phyloP scores from a whole-genome alignment of 2,888 invertebrate species.

The Melanargia galathea region DNA sequence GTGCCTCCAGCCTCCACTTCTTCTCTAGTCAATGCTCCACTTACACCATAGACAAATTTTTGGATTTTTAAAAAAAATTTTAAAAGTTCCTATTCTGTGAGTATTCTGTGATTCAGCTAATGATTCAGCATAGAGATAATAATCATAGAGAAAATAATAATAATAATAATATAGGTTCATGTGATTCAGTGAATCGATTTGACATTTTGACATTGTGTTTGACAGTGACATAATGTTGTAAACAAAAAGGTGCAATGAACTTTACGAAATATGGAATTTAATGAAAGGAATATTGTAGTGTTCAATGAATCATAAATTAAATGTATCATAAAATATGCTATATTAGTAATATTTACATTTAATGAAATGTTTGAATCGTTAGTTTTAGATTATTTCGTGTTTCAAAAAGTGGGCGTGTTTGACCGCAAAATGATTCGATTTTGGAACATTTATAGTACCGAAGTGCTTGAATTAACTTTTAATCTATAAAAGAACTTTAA shows the following conservation, averaged over 20 bases:
- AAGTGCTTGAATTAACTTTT: background rate
- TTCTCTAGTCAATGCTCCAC: too few species aligned
- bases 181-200: too few species aligned
- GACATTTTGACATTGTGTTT: too few species aligned
- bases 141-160: too few species aligned
- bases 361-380: constrained; percentile 12
- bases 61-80: too few species aligned
- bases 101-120: too few species aligned
- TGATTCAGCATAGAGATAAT: too few species aligned
- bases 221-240: constrained; percentile 65
- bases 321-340: constrained; percentile 47
- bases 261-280: constrained; percentile 47
- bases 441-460: constrained; percentile 4
- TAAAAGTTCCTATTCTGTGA: too few species aligned
- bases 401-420: constrained; percentile 56
- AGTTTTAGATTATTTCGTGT: constrained; percentile 34
- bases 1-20: too few species aligned
- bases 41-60: too few species aligned
- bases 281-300: constrained; percentile 48
- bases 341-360: constrained; percentile 33
- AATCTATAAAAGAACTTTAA: background rate
- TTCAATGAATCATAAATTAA: constrained; percentile 53
- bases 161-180: too few species aligned
- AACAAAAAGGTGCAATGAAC: constrained; percentile 73
- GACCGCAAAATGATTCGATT: constrained; percentile 32